phyloP scores from a whole-genome alignment of 2,113 vertebrate species.

The Tetrax tetrax region DNA sequence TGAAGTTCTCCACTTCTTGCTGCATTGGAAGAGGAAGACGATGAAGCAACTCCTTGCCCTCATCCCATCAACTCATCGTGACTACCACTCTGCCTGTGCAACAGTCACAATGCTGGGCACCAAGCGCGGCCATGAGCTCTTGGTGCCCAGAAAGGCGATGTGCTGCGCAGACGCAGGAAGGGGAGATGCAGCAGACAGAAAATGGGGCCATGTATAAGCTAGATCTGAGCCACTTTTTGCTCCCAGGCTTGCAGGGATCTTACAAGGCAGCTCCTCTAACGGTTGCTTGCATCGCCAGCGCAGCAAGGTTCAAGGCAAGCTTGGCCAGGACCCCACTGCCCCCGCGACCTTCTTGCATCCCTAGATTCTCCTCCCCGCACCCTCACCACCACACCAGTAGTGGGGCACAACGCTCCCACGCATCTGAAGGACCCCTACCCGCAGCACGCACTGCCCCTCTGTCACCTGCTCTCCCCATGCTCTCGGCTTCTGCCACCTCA shows the following conservation, averaged over 20 bases:
- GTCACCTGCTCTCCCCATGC: background rate
- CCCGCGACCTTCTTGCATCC: background rate
- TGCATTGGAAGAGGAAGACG: conserved; percentile 61
- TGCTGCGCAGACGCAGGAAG: background rate
- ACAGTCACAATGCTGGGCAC: background rate
- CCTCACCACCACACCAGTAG: background rate
- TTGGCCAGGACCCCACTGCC: background rate
- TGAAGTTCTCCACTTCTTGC: conserved; percentile 99
- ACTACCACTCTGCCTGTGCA: background rate
- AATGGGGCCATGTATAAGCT: background rate
- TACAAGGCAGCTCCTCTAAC: background rate
- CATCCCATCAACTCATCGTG: background rate
- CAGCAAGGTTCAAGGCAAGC: background rate
- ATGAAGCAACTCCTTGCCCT: background rate
- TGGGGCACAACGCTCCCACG: accelerated
- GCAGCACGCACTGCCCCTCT: background rate
- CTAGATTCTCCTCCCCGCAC: background rate
- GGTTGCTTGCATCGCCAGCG: background rate
- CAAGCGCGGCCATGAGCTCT: accelerated
- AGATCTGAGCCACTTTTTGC: background rate
- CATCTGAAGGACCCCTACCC: background rate
- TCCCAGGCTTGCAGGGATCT: background rate
- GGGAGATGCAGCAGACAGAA: background rate
- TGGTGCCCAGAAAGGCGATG: accelerated
- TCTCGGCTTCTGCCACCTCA: background rate